Percentiles rank a stretch among this genome's conserved stretches.
These are phyloP conservation scores for Cinara cedri DNA, from an alignment of 2,888 invertebrate species.

Conservation along the genomic window DNA sequence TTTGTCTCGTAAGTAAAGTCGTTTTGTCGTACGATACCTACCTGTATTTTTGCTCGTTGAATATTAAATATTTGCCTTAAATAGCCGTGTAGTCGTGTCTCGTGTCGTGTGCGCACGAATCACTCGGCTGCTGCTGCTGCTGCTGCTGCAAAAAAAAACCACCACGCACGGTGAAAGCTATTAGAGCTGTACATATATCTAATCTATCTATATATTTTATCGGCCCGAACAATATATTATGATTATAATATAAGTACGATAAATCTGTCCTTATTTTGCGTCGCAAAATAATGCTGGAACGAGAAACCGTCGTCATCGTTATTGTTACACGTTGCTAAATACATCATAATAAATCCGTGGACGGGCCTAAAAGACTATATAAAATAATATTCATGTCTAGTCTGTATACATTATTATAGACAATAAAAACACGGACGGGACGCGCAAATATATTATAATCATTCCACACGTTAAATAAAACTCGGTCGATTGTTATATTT, in stretches of 20 bases:
- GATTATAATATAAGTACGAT: no score
- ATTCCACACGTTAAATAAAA: no score
- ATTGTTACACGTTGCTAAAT: no score
- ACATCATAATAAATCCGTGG: conserved; percentile 16
- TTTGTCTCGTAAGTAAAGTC: no score
- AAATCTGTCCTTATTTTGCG: conserved; percentile 51
- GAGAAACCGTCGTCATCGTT: conserved; percentile 48
- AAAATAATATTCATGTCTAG: conserved; percentile 40
- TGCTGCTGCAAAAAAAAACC: no score
- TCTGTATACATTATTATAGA: no score
- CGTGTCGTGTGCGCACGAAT: conserved; percentile 22
- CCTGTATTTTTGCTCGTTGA: conserved; percentile 17
- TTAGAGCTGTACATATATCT: no score
- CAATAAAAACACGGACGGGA: no score
- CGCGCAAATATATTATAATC: no score
- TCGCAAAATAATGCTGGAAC: conserved; percentile 39
- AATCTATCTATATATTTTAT: conserved; percentile 13
- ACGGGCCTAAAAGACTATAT: conserved; percentile 1
- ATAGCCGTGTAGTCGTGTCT: no score
- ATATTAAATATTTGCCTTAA: conserved; percentile 43
- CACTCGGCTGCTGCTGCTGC: conserved; percentile 17
- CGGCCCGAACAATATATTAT: conserved; percentile 46
- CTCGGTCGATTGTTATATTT: no score
- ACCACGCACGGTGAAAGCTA: conserved; percentile 50
- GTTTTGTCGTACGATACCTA: conserved; percentile 6